Base-by-base conservation (phyloP, 2,113 vertebrate genomes). In the Amphiprion ocellaris region DNA sequence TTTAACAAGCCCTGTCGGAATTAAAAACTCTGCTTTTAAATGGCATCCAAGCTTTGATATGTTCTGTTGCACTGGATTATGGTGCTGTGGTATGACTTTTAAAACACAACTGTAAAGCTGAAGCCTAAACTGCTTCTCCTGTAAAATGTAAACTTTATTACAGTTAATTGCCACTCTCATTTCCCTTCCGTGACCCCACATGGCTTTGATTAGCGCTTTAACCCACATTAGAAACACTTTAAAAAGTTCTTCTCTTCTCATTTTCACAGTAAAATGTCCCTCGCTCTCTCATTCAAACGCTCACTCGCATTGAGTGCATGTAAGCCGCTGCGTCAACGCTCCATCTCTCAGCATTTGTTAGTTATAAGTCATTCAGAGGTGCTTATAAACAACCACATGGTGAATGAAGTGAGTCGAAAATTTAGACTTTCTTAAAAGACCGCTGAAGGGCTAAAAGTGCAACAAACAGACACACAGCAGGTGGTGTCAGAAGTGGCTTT, bases 201-300 rank as follows among this genome's bases (percentile, higher is more conserved):
- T 87, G 81, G 69, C 24, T 82, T 83, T 66, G 66, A 90, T 90
- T 87, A 81, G 77, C 85, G 66, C 80, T 54, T 81, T 19, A 70
- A 67, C 44, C 64, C 69, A 74, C 74, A 87, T 90, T 66, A 81
- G 53, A 73, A 74, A 75, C 63, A 56, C 52, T 58, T 75, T 26
- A 26, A 15, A 56, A 87, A 23, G 61, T 65, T 79, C 58, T 10
- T 37, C 21, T 69, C 58, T 49, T 77, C 53, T 86, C 23, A 74
- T 81, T 72, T 76, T 77, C 46, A 62, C 17, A 52, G 64, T 2
- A 68, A 72, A 66, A 56, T 19, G 4, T 23, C 66, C 21, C 58
- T 37, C 0, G 0, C 24, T 11, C 52, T 17, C 11, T 30, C 24
- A 67, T 59, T 33, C 39, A 16, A 21, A 73, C 47, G 54, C 8